These are phyloP conservation scores for Siniperca scherzeri DNA, from an alignment of 2,797 vertebrate species.

Conservation along the genomic window DNA sequence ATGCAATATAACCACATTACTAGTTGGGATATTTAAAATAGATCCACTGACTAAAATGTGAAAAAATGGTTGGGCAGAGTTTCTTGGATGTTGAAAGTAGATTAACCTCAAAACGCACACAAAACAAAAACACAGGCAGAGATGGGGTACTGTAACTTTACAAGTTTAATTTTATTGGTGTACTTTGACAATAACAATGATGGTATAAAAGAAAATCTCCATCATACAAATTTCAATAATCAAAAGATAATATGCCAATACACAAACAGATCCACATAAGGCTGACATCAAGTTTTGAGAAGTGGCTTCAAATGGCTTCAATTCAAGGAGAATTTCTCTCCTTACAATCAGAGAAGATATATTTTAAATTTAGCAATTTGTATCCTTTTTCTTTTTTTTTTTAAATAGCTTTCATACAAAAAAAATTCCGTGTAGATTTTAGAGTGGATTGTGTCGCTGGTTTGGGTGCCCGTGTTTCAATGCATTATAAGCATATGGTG, in stretches of 20 bases:
- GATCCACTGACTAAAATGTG: not conserved
- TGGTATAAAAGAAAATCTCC: conserved; percentile 86
- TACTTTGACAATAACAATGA: conserved; percentile 86
- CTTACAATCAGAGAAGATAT: conserved; percentile 79
- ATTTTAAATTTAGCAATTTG: conserved; percentile 66
- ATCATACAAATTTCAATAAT: conserved; percentile 87
- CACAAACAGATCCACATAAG: conserved; percentile 85
- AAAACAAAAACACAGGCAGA: not conserved
- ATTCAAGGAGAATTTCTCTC: conserved; percentile 78
- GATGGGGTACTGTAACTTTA: conserved; percentile 54
- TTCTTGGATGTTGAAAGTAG: not conserved
- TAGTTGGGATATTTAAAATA: conserved; percentile 20
- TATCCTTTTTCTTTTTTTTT: conserved; percentile 42
- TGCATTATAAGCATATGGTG: conserved; percentile 59
- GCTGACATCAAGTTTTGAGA: conserved; percentile 86
- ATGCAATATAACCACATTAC: conserved; percentile 1
- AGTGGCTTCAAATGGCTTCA: conserved; percentile 86
- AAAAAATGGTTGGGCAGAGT: not conserved
- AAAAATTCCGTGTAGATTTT: conserved; percentile 62
- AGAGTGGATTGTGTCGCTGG: conserved; percentile 71
- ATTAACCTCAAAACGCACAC: not conserved
- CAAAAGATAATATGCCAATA: conserved; percentile 85
- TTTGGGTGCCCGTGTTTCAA: conserved; percentile 62
- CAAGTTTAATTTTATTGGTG: conserved; percentile 85
- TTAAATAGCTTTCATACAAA: conserved; percentile 71